phyloP scores from a whole-genome alignment of 2,888 invertebrate genomes.

The Eupithecia exiguata region DNA sequence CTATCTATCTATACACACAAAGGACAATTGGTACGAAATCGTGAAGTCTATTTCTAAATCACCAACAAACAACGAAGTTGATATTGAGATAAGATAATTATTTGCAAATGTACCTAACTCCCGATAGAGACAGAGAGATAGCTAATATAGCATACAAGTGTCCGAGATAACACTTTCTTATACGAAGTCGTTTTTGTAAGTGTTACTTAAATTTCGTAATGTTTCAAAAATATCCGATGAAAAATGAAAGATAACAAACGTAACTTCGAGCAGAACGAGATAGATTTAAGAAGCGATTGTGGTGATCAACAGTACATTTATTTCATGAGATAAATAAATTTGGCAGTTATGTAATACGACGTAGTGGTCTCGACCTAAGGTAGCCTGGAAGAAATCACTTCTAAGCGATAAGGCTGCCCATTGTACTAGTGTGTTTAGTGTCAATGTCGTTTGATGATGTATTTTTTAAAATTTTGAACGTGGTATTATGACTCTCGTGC shows the following conservation, averaged over 20 bases:
- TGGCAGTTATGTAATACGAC: neutral
- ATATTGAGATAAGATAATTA: conserved; percentile 3
- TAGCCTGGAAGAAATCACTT: too few species aligned
- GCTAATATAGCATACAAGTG: conserved; percentile 2
- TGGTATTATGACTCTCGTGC: neutral
- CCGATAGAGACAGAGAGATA: conserved; percentile 4
- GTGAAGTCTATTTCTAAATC: neutral
- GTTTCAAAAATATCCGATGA: neutral
- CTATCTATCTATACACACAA: too few species aligned
- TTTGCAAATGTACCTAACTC: conserved; percentile 10
- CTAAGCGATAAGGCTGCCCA: neutral
- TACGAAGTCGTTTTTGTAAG: neutral
- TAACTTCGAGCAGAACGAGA: neutral
- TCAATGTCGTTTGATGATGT: too few species aligned
- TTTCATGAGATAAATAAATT: neutral
- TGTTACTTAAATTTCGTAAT: neutral
- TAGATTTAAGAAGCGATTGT: neutral
- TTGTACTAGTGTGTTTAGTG: neutral
- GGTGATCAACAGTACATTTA: neutral
- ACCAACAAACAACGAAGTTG: neutral
- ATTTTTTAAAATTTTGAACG: neutral
- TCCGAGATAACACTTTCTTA: conserved; percentile 1
- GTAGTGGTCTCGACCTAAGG: neutral
- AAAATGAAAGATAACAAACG: conserved; percentile 1
- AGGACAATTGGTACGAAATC: neutral